Percentiles rank a stretch among this genome's conserved stretches.
These are phyloP conservation scores for Oncopeltus fasciatus DNA, from an alignment of 1,140 invertebrate species.

Conservation along the genomic window DNA sequence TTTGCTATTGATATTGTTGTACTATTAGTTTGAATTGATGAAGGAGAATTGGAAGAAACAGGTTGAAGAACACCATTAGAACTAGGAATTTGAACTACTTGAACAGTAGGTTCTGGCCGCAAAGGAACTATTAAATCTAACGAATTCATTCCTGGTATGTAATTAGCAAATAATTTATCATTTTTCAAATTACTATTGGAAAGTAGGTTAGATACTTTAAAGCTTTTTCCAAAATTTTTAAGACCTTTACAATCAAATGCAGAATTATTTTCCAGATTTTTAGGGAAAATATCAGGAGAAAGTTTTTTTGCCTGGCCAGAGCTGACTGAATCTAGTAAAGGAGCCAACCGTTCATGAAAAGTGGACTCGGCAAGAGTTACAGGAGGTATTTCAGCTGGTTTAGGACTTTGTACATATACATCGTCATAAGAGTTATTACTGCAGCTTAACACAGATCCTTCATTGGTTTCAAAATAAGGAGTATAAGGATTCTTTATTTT, in stretches of 20 bases:
- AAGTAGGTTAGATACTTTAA: slow-evolving; percentile 27
- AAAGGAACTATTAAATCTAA: slow-evolving; percentile 39
- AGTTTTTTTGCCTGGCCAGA: neutral
- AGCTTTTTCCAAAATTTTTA: slow-evolving; percentile 6
- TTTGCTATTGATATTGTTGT: neutral
- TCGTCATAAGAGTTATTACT: neutral
- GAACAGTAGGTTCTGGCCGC: slow-evolving; percentile 37
- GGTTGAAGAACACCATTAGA: slow-evolving; percentile 4
- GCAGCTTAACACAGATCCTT: neutral
- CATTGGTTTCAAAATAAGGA: neutral
- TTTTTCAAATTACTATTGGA: slow-evolving; percentile 28
- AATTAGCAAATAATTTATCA: slow-evolving; percentile 31
- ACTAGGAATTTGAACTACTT: slow-evolving; percentile 40
- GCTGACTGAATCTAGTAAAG: neutral
- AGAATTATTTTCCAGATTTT: neutral
- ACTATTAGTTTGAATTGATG: slow-evolving; percentile 2
- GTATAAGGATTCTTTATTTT: neutral
- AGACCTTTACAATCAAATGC: neutral
- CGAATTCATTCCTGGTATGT: slow-evolving; percentile 37
- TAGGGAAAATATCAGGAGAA: neutral
- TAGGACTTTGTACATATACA: neutral
- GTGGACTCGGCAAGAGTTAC: neutral
- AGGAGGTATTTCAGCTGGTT: slow-evolving; percentile 14
- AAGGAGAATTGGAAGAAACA: slow-evolving; percentile 6
- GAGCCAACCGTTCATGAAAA: neutral